A percentile compares a stretch with the other conserved stretches of the same genome.
These are phyloP conservation scores for Percopsis omiscomaycus DNA, from an alignment of 2,797 vertebrate species.

Conservation along the genomic window DNA sequence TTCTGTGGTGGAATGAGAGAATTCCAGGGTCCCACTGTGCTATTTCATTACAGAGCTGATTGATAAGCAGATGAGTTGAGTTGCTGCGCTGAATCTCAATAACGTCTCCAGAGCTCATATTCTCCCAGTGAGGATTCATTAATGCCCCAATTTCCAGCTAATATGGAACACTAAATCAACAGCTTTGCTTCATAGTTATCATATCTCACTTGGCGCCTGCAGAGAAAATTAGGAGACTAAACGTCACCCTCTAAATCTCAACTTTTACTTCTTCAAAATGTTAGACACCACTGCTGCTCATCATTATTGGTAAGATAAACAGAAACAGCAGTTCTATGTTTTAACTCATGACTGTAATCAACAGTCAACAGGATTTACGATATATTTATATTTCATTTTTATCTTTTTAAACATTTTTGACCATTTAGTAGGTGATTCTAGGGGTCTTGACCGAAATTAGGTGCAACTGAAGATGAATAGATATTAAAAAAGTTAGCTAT, in stretches of 20 bases:
- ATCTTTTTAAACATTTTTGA: no score
- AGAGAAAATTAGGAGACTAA: constrained; percentile 7
- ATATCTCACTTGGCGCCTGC: constrained; percentile 25
- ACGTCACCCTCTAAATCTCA: background rate
- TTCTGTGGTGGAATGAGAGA: constrained; percentile 41
- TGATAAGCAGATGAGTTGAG: constrained; percentile 58
- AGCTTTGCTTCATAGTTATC: constrained; percentile 14
- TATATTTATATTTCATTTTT: background rate
- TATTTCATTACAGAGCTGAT: constrained; percentile 55
- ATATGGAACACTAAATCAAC: constrained; percentile 33
- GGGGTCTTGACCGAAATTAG: no score
- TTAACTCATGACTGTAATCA: constrained; percentile 38
- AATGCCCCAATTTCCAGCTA: constrained; percentile 43
- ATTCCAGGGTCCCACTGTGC: constrained; percentile 25
- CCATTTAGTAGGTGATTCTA: no score
- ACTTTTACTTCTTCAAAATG: background rate
- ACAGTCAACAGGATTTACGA: constrained; percentile 51
- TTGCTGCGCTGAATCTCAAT: constrained; percentile 49
- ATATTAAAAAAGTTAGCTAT: no score
- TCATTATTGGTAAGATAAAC: background rate
- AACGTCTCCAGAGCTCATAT: constrained; percentile 54
- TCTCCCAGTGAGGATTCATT: constrained; percentile 44
- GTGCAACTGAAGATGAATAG: no score
- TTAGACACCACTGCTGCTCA: background rate
- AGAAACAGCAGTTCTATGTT: background rate